phyloP scores from a whole-genome alignment of 2,888 invertebrate species.

The Eustalomyia histrio region DNA sequence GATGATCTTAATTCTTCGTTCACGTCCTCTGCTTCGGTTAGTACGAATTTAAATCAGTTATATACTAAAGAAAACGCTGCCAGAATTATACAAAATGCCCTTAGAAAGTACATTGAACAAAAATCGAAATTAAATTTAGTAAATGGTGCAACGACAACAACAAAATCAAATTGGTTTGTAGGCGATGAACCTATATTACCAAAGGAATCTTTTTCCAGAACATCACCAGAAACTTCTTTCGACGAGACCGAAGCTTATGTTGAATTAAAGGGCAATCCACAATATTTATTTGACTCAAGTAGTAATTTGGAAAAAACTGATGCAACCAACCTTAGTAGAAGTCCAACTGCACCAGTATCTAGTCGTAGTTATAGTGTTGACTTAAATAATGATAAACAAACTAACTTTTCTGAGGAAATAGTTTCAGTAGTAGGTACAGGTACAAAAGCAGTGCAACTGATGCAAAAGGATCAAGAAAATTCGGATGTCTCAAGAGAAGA shows the following conservation, averaged over 20 bases:
- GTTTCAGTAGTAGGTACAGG: slow-evolving; percentile 30
- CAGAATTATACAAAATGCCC: slow-evolving; percentile 64
- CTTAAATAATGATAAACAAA: slow-evolving; percentile 8
- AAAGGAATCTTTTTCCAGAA: slow-evolving; percentile 21
- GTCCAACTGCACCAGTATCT: slow-evolving; percentile 30
- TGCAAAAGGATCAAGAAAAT: not conserved
- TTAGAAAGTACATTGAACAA: slow-evolving; percentile 58
- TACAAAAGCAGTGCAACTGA: not conserved
- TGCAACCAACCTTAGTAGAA: slow-evolving; percentile 31
- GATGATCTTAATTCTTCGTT: slow-evolving; percentile 8
- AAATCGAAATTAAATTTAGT: slow-evolving; percentile 18
- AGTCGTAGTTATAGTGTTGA: slow-evolving; percentile 32
- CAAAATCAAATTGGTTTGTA: slow-evolving; percentile 66
- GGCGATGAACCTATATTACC: slow-evolving; percentile 67
- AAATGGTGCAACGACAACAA: not conserved
- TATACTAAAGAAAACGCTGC: slow-evolving; percentile 55
- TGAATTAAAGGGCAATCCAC: slow-evolving; percentile 16
- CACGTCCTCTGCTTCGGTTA: not conserved
- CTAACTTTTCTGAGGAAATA: slow-evolving; percentile 42
- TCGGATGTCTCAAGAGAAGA: not conserved
- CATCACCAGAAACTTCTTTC: slow-evolving; percentile 48
- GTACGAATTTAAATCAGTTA: not conserved
- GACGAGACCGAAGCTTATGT: slow-evolving; percentile 54
- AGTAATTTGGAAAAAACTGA: slow-evolving; percentile 40
- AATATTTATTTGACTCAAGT: slow-evolving; percentile 37